A percentile compares a stretch with the other conserved stretches of the same genome.
phyloP scores from a whole-genome alignment of 2,113 vertebrate species.

The Odontophorus gujanensis region DNA sequence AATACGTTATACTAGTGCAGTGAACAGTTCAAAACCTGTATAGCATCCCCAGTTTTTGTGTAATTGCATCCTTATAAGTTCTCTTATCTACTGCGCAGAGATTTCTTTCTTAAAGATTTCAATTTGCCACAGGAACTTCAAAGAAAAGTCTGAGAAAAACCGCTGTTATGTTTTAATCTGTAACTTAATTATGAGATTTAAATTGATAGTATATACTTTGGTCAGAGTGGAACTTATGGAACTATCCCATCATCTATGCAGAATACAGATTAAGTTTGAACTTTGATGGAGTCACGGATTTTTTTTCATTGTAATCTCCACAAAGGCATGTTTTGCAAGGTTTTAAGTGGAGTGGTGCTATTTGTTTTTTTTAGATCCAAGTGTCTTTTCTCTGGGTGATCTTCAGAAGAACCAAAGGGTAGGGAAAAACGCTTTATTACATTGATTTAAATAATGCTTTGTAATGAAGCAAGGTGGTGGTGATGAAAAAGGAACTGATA shows the following conservation, averaged over 20 bases:
- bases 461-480: background rate
- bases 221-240: background rate
- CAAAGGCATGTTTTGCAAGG: background rate
- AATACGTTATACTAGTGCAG: background rate
- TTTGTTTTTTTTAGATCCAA: background rate
- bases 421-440: background rate
- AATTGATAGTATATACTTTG: background rate
- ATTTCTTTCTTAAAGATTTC: background rate
- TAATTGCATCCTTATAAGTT: background rate
- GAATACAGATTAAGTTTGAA: background rate
- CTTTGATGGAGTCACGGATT: background rate
- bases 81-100: background rate
- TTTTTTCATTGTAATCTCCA: conserved; percentile 3
- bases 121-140: background rate
- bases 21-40: background rate
- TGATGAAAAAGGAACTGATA: conserved; percentile 4
- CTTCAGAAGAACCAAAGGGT: background rate
- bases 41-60: background rate
- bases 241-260: background rate
- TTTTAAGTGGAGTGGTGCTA: background rate
- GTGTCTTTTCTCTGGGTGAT: background rate
- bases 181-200: conserved; percentile 1
- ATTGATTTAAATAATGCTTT: background rate
- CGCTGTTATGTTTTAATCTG: background rate
- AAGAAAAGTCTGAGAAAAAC: background rate